These are phyloP conservation scores for Bryconaethiops microstoma DNA, from an alignment of 2,797 vertebrate genomes.

Conservation along the genomic window DNA sequence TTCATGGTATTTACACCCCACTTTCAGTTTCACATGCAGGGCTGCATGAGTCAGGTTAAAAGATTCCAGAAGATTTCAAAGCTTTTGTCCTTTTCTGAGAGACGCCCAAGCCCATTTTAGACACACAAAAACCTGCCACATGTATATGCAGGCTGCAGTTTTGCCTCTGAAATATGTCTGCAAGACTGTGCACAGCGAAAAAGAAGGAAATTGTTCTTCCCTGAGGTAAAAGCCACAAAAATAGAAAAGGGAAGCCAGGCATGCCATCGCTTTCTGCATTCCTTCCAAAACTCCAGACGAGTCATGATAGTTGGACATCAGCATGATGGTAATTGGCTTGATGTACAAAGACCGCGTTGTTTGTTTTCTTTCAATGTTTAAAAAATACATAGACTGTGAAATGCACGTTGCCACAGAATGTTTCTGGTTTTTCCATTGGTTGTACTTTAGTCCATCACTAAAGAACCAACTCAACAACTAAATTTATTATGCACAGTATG, in stretches of 20 bases:
- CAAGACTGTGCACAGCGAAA: constrained; percentile 37
- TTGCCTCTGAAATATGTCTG: constrained; percentile 11
- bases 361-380: neutral
- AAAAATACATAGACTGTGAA: neutral
- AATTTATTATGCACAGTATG: too few species aligned
- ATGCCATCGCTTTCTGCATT: neutral
- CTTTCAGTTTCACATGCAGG: constrained; percentile 29
- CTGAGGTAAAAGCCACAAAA: constrained; percentile 33
- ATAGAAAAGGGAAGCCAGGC: constrained; percentile 38
- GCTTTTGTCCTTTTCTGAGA: constrained; percentile 1
- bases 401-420: neutral
- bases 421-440: too few species aligned
- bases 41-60: constrained; percentile 24
- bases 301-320: constrained; percentile 21
- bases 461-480: neutral
- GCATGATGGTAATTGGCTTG: constrained; percentile 10
- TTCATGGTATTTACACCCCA: neutral
- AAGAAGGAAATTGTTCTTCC: constrained; percentile 35
- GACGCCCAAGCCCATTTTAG: neutral
- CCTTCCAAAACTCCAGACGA: constrained; percentile 17
- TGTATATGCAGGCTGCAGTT: constrained; percentile 16
- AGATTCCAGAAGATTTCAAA: constrained; percentile 16
- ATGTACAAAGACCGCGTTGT: neutral
- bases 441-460: neutral
- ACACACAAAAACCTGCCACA: neutral